These are phyloP conservation scores for Rhinoraja longicauda DNA, from an alignment of 2,797 vertebrate species.

Conservation along the genomic window DNA sequence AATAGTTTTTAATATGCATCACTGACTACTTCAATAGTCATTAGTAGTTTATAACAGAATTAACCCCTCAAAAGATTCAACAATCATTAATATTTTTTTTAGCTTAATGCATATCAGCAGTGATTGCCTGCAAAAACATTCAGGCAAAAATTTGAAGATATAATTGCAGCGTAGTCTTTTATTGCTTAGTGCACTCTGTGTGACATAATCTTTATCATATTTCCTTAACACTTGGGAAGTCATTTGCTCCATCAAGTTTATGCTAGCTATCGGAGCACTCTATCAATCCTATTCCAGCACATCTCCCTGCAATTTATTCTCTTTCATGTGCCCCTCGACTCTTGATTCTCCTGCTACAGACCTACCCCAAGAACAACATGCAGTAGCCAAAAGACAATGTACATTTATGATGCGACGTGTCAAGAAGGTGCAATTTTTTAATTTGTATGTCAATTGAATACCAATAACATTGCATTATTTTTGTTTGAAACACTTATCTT, in stretches of 20 bases:
- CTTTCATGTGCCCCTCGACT: too few relatives aligned
- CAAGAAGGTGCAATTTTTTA: not conserved
- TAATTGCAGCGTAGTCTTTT: not conserved
- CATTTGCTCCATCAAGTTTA: too few relatives aligned
- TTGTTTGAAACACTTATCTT: not conserved
- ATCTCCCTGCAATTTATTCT: too few relatives aligned
- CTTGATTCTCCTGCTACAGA: too few relatives aligned
- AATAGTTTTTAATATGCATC: conserved; percentile 9
- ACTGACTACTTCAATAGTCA: not conserved
- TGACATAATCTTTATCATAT: too few relatives aligned
- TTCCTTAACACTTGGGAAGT: too few relatives aligned
- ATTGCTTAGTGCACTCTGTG: not conserved
- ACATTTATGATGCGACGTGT: not conserved
- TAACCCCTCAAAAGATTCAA: not conserved
- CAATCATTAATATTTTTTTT: not conserved
- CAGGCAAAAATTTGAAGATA: not conserved
- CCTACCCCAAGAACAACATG: too few relatives aligned
- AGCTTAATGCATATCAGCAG: not conserved
- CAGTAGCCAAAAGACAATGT: not conserved
- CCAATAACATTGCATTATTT: not conserved
- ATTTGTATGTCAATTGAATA: not conserved
- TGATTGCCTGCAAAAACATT: not conserved
- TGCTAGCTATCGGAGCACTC: too few relatives aligned
- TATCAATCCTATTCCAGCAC: too few relatives aligned
- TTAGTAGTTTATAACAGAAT: not conserved